These are phyloP conservation scores for Coleophora flavipennella DNA, from an alignment of 2,888 invertebrate genomes.

Conservation along the genomic window DNA sequence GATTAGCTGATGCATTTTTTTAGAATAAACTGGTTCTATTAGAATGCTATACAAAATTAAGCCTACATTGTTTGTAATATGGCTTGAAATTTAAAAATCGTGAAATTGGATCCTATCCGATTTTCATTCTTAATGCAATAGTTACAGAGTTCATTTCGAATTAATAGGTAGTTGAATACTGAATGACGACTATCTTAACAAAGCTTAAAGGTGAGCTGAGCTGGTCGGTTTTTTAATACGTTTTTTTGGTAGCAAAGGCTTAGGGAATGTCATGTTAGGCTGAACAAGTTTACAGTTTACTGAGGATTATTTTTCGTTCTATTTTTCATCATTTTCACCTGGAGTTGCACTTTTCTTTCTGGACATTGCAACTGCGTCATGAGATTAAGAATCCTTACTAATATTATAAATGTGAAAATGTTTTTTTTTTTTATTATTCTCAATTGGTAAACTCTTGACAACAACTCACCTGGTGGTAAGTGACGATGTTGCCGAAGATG, in stretches of 20 bases:
- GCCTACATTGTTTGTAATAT: constrained; percentile 22
- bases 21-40: constrained; percentile 24
- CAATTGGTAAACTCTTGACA: too few relatives aligned
- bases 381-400: too few relatives aligned
- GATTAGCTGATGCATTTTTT: constrained; percentile 16
- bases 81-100: constrained; percentile 20
- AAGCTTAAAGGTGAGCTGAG: constrained; percentile 10
- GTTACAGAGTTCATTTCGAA: constrained; percentile 1
- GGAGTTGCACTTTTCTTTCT: too few relatives aligned
- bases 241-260: constrained; percentile 10
- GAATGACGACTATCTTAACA: constrained; percentile 7
- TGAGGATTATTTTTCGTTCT: not conserved
- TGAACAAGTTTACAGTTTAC: not conserved
- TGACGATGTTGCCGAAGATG: too few relatives aligned
- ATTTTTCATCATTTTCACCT: too few relatives aligned
- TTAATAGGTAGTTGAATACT: not conserved
- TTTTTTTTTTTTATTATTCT: too few relatives aligned
- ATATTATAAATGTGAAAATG: too few relatives aligned
- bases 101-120: not conserved
- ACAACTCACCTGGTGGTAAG: too few relatives aligned
- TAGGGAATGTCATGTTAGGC: constrained; percentile 10
- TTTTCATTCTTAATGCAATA: not conserved
- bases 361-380: too few relatives aligned
- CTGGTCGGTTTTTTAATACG: constrained; percentile 6
- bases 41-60: constrained; percentile 35